These are phyloP conservation scores for Eulithis prunata DNA, from an alignment of 2,888 invertebrate genomes.

Conservation along the genomic window DNA sequence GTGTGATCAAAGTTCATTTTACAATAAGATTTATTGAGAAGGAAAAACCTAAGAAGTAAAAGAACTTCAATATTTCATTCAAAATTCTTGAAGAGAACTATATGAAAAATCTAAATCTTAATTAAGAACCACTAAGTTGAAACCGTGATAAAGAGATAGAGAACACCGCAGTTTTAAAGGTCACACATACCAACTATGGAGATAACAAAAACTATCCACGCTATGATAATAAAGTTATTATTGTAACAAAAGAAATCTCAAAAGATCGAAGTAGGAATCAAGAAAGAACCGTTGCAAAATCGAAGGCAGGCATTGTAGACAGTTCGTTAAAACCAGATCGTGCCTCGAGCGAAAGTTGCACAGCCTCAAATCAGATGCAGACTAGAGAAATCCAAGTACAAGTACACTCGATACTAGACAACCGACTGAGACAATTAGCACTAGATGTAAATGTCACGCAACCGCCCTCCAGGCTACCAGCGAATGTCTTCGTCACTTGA, in stretches of 20 bases:
- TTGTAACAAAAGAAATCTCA: background rate
- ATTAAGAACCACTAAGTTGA: too few species aligned
- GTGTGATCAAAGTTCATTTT: constrained; percentile 45
- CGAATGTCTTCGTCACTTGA: constrained; percentile 38
- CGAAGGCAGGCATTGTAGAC: constrained; percentile 40
- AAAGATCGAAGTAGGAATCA: constrained; percentile 32
- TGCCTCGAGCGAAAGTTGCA: constrained; percentile 74
- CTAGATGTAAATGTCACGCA: constrained; percentile 75
- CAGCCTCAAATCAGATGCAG: constrained; percentile 73
- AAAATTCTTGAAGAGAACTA: too few species aligned
- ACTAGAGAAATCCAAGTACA: constrained; percentile 64
- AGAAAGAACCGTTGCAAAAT: constrained; percentile 45
- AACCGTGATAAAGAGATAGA: too few species aligned
- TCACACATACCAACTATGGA: too few species aligned
- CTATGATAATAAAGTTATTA: too few species aligned
- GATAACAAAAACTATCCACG: too few species aligned
- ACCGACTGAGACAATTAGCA: constrained; percentile 72
- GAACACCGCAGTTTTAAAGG: too few species aligned
- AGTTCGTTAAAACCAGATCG: constrained; percentile 67
- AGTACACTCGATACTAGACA: constrained; percentile 68
- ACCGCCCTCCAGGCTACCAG: constrained; percentile 48
- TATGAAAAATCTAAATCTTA: too few species aligned
- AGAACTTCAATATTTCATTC: too few species aligned
- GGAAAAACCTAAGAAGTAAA: background rate
- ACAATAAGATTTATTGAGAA: constrained; percentile 18